Conservation (phyloP, 2,113 vertebrate species). For the Hippocampus guttulatus region DNA sequence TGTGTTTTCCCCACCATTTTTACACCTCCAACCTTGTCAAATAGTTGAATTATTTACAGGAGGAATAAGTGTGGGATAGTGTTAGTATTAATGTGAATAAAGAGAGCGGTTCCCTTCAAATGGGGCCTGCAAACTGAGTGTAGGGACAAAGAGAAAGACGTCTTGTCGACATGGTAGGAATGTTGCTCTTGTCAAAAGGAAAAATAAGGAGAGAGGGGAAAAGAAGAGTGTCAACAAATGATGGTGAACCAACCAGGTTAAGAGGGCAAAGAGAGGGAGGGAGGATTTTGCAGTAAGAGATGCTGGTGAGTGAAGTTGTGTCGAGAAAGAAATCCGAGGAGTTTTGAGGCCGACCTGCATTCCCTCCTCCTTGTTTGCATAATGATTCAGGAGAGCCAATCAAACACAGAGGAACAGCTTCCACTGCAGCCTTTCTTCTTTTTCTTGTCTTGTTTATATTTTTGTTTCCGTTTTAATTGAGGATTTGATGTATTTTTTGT, state of each 20-base stretch:
- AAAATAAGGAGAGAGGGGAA: constrained; percentile 1
- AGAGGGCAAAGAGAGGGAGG: constrained; percentile 14
- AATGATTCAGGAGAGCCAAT: constrained; percentile 47
- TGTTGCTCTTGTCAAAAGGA: background rate
- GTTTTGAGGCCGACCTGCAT: constrained; percentile 58
- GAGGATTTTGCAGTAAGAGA: constrained; percentile 14
- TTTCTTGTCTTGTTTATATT: constrained; percentile 3
- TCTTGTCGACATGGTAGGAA: background rate
- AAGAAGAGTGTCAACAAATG: background rate
- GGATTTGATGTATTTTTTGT: background rate
- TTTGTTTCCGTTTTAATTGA: background rate
- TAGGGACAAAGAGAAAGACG: background rate
- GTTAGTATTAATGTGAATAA: constrained; percentile 9
- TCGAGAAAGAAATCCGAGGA: constrained; percentile 15
- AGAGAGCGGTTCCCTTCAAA: background rate
- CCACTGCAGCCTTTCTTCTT: constrained; percentile 13
- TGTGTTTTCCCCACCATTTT: constrained; percentile 3
- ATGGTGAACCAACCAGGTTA: background rate
- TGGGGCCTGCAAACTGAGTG: background rate
- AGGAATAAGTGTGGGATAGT: background rate
- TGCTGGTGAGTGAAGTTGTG: background rate
- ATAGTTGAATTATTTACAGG: constrained; percentile 30
- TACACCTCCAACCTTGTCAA: constrained; percentile 18
- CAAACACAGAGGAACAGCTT: constrained; percentile 47
- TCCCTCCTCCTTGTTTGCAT: constrained; percentile 51